These are phyloP conservation scores for Aphidius ervi DNA, from an alignment of 1,140 invertebrate genomes.

Conservation along the genomic window DNA sequence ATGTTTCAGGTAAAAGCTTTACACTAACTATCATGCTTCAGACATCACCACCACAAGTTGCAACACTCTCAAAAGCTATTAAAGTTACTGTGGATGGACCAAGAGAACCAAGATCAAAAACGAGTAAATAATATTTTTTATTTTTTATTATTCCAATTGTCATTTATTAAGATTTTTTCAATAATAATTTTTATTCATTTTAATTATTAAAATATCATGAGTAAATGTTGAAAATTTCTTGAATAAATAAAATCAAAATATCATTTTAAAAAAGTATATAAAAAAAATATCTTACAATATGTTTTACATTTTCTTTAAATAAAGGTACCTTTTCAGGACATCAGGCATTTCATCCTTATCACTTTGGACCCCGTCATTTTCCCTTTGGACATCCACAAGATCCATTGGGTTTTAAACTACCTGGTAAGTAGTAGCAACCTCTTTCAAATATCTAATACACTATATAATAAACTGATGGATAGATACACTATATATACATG, in stretches of 20 bases:
- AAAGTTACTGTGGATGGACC: constrained; percentile 99
- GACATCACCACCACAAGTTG: constrained; percentile 87
- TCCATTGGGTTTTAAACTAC: constrained; percentile 76
- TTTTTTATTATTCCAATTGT: too few species aligned
- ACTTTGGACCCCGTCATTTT: constrained; percentile 76
- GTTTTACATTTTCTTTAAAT: background rate
- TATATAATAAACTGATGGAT: too few species aligned
- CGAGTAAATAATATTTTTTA: constrained; percentile 60
- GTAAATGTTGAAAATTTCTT: too few species aligned
- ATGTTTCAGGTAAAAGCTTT: constrained; percentile 88
- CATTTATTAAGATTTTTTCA: too few species aligned
- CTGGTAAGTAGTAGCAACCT: constrained; percentile 60
- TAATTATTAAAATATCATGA: too few species aligned
- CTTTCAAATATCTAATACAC: too few species aligned
- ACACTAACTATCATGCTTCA: constrained; percentile 91
- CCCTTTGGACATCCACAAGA: constrained; percentile 75
- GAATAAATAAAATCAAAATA: too few species aligned
- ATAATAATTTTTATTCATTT: too few species aligned
- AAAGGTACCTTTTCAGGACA: constrained; percentile 57
- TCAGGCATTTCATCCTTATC: constrained; percentile 80
- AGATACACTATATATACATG: too few species aligned
- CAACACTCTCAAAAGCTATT: constrained; percentile 91
- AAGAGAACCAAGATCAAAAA: constrained; percentile 91
- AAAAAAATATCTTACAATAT: too few species aligned
- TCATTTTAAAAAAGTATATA: too few species aligned